Base-by-base conservation (phyloP, 2,888 invertebrate species). In the Tiliacea citrago region DNA sequence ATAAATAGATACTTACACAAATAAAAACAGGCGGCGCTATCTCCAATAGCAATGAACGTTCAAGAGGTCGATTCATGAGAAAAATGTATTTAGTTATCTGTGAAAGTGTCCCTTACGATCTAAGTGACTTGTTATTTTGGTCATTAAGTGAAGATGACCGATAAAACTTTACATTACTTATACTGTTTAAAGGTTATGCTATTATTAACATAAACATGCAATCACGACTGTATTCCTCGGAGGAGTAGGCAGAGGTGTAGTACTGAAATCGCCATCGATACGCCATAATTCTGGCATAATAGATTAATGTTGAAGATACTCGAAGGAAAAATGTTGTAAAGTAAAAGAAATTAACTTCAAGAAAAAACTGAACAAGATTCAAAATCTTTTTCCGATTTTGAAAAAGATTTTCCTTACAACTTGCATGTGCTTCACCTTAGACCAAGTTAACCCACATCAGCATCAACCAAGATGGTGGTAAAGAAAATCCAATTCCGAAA, bases 31-130 rank as follows among this genome's bases (percentile, higher is more conserved):
- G 13, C 57, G 47, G 35, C 53, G 69, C 67, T 80, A 79, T 80
- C 67, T 81, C 42, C 21, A 75, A 65, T 47, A 68, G 68, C 72
- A 67, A 60, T 69, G 65, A 69, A 78, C 66, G 51, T 74, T 68
- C 60, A 73, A 65, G 80, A 74, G 72, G 62, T 81, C 75, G 69
- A 78, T 75, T 83, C 75, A 67, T 71, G 62, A 81, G 74, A 75
- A 84, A 79, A 84, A 71, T 73, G 65, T 65, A 73, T 75, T 80
- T 55, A 71, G 66, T 82, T 82, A 83, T 84, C 78, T 72, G 53
- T 74, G 61, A 69, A 62, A 81, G 60, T 66, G 73, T 73, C 70
- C 60, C 47, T 73, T 45, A 70, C 68, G 53, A 75, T 78, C 69
- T 73, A 75, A 75, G 68, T 49, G 61, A 77, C 62, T 75, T 77